Percentiles rank a stretch among this genome's conserved stretches.
Evolutionary conservation across 2,113 vertebrate genomes (phyloP).

Genomic region (Gavialis gangeticus): DNA sequence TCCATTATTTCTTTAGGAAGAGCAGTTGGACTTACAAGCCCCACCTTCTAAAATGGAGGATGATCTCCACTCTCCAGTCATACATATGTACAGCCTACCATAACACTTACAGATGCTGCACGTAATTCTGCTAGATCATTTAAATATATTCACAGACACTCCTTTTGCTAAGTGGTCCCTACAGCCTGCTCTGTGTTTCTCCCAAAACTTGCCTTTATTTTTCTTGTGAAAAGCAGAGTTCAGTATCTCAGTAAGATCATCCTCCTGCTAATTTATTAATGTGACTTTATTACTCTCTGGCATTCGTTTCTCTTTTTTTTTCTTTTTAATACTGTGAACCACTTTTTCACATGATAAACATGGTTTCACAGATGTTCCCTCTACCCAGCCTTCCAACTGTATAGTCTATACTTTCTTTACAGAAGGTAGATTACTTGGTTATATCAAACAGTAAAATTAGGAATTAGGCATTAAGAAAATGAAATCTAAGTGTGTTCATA

Average conservation of each 20-base stretch:
- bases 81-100: not conserved
- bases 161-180: not conserved
- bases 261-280: not conserved
- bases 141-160: not conserved
- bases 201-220: not conserved
- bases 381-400: not conserved
- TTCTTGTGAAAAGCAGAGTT: not conserved
- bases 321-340: not conserved
- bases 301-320: not conserved
- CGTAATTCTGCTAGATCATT: not conserved
- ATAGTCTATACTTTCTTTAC: not conserved
- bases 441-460: not conserved
- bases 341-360: not conserved
- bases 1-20: not conserved
- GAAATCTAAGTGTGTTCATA: not conserved
- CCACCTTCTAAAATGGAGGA: not conserved
- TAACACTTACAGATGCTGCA: not conserved
- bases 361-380: not conserved
- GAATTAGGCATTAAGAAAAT: not conserved
- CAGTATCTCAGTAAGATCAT: not conserved
- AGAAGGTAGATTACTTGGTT: not conserved
- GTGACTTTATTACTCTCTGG: rapidly evolving
- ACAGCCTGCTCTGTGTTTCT: not conserved
- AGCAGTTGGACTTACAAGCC: not conserved
- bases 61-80: not conserved